Percentiles rank a stretch among this genome's conserved stretches.
Conservation (phyloP, 2,797 vertebrate genomes). For the Threskiornis aethiopicus region DNA sequence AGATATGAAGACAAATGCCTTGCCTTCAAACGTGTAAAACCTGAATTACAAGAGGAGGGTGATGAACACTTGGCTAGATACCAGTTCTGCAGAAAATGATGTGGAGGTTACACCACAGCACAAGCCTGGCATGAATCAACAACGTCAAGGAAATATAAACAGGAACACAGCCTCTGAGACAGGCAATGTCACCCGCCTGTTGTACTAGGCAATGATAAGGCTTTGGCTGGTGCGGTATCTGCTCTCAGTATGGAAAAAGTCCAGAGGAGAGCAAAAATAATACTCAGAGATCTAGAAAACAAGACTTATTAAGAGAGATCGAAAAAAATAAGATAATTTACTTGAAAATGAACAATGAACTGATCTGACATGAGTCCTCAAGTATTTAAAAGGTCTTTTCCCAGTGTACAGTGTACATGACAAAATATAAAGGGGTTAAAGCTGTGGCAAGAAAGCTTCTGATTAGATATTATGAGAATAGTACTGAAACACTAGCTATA, state of each 20-base stretch:
- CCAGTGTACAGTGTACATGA: background rate
- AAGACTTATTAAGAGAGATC: background rate
- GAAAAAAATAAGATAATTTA: background rate
- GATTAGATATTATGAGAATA: background rate
- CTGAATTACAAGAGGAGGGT: background rate
- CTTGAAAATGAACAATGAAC: background rate
- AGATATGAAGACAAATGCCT: background rate
- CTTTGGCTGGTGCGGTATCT: background rate
- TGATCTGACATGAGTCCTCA: background rate
- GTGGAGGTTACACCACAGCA: background rate
- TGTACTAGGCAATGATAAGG: background rate
- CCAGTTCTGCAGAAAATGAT: background rate
- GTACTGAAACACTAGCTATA: background rate
- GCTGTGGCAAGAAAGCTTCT: background rate
- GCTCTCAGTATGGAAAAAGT: background rate
- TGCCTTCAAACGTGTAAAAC: background rate
- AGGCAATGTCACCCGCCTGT: background rate
- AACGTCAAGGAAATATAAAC: background rate
- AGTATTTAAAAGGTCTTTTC: background rate
- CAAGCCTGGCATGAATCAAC: background rate
- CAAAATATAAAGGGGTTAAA: background rate
- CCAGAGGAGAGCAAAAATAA: background rate
- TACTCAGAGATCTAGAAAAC: background rate
- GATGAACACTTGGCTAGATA: background rate
- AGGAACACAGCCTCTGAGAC: background rate